These are phyloP conservation scores for Agapornis canus DNA, from an alignment of 2,797 vertebrate species.

Conservation along the genomic window DNA sequence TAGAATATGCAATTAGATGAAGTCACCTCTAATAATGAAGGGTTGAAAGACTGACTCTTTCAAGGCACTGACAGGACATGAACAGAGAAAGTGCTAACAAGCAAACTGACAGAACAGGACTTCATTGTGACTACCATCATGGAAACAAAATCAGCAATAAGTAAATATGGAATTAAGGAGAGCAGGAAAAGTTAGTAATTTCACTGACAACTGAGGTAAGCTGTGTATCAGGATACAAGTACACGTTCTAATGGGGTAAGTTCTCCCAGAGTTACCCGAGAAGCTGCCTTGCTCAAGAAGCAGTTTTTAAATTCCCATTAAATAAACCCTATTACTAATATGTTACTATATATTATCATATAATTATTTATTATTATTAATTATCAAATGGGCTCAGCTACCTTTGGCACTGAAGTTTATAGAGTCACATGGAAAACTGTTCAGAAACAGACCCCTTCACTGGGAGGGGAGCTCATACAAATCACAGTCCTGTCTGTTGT, in stretches of 20 bases:
- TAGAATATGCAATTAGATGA: background rate
- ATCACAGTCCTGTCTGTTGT: background rate
- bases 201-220: background rate
- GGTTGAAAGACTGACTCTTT: background rate
- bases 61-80: background rate
- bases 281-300: background rate
- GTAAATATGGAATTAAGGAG: background rate
- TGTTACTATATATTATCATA: background rate
- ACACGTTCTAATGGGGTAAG: background rate
- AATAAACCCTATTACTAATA: background rate
- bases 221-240: background rate
- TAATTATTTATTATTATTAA: background rate
- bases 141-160: background rate
- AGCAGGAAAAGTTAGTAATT: background rate
- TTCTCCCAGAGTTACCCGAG: background rate
- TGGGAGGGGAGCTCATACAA: accelerated
- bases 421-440: background rate
- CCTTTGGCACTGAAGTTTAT: background rate
- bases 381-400: background rate
- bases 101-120: background rate
- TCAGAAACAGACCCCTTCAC: background rate
- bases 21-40: background rate
- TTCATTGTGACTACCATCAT: background rate
- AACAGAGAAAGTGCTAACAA: background rate
- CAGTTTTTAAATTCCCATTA: background rate